Conservation (phyloP, 2,113 vertebrate genomes). For the Phoxinus phoxinus region DNA sequence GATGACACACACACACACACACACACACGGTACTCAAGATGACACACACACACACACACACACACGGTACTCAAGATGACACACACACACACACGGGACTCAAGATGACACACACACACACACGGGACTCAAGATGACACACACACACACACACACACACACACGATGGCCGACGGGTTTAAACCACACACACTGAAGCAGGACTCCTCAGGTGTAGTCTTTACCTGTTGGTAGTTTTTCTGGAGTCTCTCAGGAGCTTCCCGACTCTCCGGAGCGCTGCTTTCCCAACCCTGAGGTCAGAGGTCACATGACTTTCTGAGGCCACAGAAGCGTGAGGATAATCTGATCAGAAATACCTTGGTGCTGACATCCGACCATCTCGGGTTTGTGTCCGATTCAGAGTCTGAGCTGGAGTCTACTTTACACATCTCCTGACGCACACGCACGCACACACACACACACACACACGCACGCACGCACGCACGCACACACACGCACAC, state of each 20-base stretch:
- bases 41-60: no score
- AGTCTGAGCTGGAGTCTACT: conserved; percentile 83
- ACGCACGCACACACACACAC: not conserved
- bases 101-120: no score
- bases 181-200: no score
- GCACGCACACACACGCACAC: no score
- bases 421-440: conserved; percentile 75
- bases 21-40: no score
- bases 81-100: no score
- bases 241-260: not conserved
- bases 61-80: no score
- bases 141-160: no score
- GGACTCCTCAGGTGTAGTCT: not conserved
- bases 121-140: no score
- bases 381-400: conserved; percentile 76
- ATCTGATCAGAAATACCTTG: conserved; percentile 70
- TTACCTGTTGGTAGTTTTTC: conserved; percentile 25
- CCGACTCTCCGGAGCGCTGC: not conserved
- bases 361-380: conserved; percentile 75
- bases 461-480: no score
- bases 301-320: not conserved
- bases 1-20: no score
- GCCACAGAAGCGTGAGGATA: not conserved
- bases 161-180: no score
- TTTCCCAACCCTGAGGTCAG: not conserved